Base-by-base conservation (phyloP, 2,888 invertebrate species). In the Formica aserva region DNA sequence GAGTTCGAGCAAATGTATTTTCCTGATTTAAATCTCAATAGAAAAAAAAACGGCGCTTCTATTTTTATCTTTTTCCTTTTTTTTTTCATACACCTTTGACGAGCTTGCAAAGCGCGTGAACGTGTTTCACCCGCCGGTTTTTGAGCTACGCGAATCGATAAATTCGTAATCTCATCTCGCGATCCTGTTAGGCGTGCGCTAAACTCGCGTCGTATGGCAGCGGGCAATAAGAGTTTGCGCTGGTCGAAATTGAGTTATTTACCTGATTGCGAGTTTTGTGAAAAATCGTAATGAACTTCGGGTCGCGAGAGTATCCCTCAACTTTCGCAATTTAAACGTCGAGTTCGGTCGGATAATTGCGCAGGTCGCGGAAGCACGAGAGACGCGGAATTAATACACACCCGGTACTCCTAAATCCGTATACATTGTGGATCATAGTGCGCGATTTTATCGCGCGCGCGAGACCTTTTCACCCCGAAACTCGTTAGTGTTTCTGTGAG, bases 241-340 rank as follows among this genome's bases (percentile, higher is more conserved):
- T 57, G 77, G 76, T 66, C 63, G 45, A 77, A 66, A 77, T 82
- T 77, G 77, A 75, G 77, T 67, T 82, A 82, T 77, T 82, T 77
- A 77, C 75, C 66, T 82, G 82, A 82, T 77, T 65, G 82, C 65
- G 82, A 77, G 82, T 77, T 82, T 82, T 77, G 77, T 67, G 82
- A 82, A 82, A 82, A 76, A 77, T 82, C 78, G 57, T 77, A 69
- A 77, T 78, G 78, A 83, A 77, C 69, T 83, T 78, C 32, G 83
- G 57, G 45, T 69, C 83, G 77, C 67, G 78, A 57, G 76, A 3
- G 38, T 71, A 60, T 78, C 60, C 60, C n/a, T 67, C 84, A 82
- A 84, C 82, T 84, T 84, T 84, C 82, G 84, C 82, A 84, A 84
- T 84, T 84, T 84, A 60, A 84, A 69, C 77, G 69, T 65, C 74